These are phyloP conservation scores for Parelbella ahira DNA, from an alignment of 2,888 invertebrate species.

Conservation along the genomic window DNA sequence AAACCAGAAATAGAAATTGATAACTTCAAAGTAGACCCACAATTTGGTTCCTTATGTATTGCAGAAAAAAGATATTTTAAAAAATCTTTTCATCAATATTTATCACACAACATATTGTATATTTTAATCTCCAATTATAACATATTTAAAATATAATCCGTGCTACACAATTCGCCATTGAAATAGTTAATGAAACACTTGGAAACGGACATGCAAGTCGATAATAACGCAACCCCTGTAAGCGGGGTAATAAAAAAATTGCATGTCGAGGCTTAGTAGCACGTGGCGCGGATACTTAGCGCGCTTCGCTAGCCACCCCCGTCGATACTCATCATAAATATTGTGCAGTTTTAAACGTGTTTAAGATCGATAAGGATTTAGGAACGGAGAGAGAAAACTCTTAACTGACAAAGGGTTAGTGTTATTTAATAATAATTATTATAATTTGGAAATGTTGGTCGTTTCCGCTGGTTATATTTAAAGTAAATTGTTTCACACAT, in stretches of 20 bases:
- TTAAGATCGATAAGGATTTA: conserved; percentile 23
- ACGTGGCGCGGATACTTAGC: conserved; percentile 68
- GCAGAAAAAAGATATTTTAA: no score
- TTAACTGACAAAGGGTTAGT: no score
- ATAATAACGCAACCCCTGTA: conserved; percentile 29
- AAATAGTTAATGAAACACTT: conserved; percentile 45
- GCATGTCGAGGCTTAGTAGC: conserved; percentile 48
- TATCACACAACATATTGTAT: no score
- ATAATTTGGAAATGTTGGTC: no score
- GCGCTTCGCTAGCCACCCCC: conserved; percentile 66
- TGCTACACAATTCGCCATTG: conserved; percentile 12
- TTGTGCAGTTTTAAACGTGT: conserved; percentile 23
- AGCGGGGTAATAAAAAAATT: conserved; percentile 58
- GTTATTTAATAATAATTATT: no score
- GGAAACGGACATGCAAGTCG: conserved; percentile 38
- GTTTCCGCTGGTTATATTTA: no score
- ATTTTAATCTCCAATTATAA: conserved; percentile 8
- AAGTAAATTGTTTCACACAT: no score
- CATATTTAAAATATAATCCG: conserved; percentile 10
- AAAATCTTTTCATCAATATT: no score
- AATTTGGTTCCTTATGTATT: no score
- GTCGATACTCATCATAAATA: conserved; percentile 23
- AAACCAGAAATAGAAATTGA: no score
- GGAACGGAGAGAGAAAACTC: conserved; percentile 29
- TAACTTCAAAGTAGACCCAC: no score